A percentile compares a stretch with the other conserved stretches of the same genome.
Conservation (phyloP, 2,888 invertebrate genomes). For the Halictus quadricinctus region DNA sequence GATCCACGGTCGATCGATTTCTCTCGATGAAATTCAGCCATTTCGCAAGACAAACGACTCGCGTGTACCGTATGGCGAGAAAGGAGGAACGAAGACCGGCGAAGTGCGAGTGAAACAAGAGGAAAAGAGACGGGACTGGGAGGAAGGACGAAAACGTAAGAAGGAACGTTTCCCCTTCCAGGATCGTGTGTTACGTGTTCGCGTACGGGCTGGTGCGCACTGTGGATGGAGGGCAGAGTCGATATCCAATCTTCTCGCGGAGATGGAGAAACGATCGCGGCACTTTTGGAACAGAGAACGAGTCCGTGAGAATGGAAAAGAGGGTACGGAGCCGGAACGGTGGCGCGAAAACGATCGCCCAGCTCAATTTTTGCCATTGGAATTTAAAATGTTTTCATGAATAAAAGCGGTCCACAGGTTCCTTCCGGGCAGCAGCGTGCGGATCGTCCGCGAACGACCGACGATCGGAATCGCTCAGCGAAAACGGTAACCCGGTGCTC, state of each 20-base stretch:
- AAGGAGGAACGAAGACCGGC: neutral
- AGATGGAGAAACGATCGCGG: constrained; percentile 48
- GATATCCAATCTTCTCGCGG: constrained; percentile 57
- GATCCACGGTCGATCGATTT: constrained; percentile 36
- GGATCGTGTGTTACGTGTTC: constrained; percentile 9
- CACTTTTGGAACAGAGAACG: neutral
- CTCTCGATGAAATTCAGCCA: constrained; percentile 42
- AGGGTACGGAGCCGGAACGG: neutral
- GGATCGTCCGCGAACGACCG: constrained; percentile 19
- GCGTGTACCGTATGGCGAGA: constrained; percentile 19
- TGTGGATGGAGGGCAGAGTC: constrained; percentile 32
- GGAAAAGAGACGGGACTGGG: neutral
- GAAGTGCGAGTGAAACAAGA: neutral
- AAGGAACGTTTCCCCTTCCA: neutral
- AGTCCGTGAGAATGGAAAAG: neutral
- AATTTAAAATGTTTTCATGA: constrained; percentile 79
- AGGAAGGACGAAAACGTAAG: neutral
- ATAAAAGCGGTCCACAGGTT: constrained; percentile 69
- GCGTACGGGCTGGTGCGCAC: neutral
- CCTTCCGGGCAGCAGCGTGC: neutral
- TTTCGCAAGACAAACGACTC: constrained; percentile 52
- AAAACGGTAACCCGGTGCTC: neutral
- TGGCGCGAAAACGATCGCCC: neutral
- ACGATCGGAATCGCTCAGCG: constrained; percentile 21
- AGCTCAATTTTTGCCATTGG: constrained; percentile 73